Base-by-base conservation (phyloP, 1,140 invertebrate genomes). In the Popillia japonica region DNA sequence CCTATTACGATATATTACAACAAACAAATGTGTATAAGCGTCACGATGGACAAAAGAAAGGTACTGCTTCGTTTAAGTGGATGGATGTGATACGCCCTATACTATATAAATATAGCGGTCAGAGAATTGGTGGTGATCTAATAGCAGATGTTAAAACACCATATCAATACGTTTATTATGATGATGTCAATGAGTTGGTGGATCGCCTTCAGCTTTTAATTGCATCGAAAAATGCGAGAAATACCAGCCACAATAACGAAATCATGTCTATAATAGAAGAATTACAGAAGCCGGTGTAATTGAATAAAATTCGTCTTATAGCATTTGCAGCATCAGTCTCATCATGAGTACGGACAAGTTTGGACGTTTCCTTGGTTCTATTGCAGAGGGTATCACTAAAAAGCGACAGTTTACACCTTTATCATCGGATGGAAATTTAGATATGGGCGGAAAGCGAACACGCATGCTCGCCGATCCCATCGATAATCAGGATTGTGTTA, bases 171-270 rank as follows among this genome's bases (percentile, higher is more conserved):
- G 80, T 83, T 20, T 84, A 86, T 80, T 87, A 81, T 81, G 81
- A 86, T 80, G 82, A 86, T 81, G 81, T 83, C 8, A 85, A 87
- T 78, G 86, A 87, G 81, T 27, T 87, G 11, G 82, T 87, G 0
- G 83, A 85, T 22, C 80, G 85, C 1, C 27, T 34, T 34, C 1
- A 34, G 78, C 75, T 87, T 3, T 72, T 87, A 6, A 59, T 84
- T 20, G 82, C 84, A 11, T 87, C 84, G 11, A 78, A 84, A 76
- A 59, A 48, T 11, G 85, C 85, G 23, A 85, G 86, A 10, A 82
- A 86, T 78, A 82, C 48, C 2, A 82, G 78, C 77, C 82, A 85
- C 74, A 78, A 81, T 27, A 86, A 86, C 81, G 85, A 87, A 83
- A 87, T 87, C 75, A 61, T n/a, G n/a, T n/a, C n/a, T n/a, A n/a